Base-by-base conservation (phyloP, 2,113 vertebrate genomes). In the Eidolon helvum region DNA sequence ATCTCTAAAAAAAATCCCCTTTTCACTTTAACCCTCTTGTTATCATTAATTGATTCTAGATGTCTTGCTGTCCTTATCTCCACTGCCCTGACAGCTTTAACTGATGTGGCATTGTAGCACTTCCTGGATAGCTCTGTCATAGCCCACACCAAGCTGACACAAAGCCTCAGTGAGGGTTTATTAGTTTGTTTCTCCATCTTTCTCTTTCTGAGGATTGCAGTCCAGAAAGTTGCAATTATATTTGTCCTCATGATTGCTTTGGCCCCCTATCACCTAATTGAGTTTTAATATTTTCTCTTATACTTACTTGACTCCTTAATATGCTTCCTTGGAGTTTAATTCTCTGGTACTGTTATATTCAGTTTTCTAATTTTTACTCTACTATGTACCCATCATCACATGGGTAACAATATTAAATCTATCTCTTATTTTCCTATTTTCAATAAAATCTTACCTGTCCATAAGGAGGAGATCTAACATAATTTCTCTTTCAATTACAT, bases 11-110 rank as follows among this genome's bases (percentile, higher is more conserved):
- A 97, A 85, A 96, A 95, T 97, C 86, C 94, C 22, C 85, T 90
- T 71, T 94, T 93, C 21, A 5, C 83, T 92, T 90, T 97, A 97
- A 97, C 96, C 95, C 69, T 96, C 91, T 65, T 95, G 94, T 96
- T 98, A 97, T 97, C 98, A 95, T 57, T 77, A 89, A 97, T 98
- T 21, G 95, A 98, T 97, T 97, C 87, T 95, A 68, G 91, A 96
- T 97, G 91, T 38, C 75, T 97, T 38, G 22, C 97, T 97, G 79
- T 72, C 69, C 96, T 98, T 98, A 97, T 98, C 98, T 98, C 40
- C 75, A 50, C 83, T 75, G 91, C 94, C 84, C 83, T 91, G 83
- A 75, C 79, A 63, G 97, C 87, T 95, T 95, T 97, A 97, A 96
- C 95, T 97, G 95, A 95, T 93, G 83, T 53, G 74, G 90, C 2